Evolutionary conservation across 1,140 invertebrate species (phyloP).

Genomic region (Eriocheir sinensis): DNA sequence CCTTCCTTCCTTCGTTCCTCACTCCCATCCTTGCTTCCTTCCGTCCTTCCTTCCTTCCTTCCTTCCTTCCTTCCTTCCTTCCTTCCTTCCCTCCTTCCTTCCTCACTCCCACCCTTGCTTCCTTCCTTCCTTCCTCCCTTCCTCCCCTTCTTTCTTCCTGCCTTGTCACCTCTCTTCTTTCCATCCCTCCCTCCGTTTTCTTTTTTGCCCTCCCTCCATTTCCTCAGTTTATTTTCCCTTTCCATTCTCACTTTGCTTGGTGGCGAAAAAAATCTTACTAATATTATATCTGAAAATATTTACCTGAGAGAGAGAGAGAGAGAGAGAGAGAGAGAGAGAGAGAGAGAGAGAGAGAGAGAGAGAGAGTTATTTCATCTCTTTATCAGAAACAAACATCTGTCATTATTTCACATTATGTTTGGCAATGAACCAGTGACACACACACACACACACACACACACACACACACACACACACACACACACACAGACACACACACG

Average conservation of each 20-base stretch:
- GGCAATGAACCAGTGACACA: background rate
- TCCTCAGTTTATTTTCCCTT: too few species aligned
- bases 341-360: slow-evolving; percentile 38
- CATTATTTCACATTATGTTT: background rate
- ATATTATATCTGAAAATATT: too few species aligned
- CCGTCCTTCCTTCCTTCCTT: too few species aligned
- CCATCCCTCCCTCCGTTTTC: background rate
- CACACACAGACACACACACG: too few species aligned
- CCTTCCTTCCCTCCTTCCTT: background rate
- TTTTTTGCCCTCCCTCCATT: background rate
- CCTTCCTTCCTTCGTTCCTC: too few species aligned
- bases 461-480: slow-evolving; percentile 2
- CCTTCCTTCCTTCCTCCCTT: background rate
- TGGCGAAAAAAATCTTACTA: too few species aligned
- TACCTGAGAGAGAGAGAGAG: slow-evolving; percentile 48
- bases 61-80: background rate
- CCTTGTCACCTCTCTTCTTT: background rate
- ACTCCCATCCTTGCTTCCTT: too few species aligned
- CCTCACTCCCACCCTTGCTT: background rate
- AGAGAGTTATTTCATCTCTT: background rate
- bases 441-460: background rate
- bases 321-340: slow-evolving; percentile 46
- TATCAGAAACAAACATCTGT: background rate
- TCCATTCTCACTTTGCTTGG: too few species aligned
- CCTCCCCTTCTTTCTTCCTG: background rate